Conservation (phyloP, 2,797 vertebrate genomes). For the Acanthis flammea region DNA sequence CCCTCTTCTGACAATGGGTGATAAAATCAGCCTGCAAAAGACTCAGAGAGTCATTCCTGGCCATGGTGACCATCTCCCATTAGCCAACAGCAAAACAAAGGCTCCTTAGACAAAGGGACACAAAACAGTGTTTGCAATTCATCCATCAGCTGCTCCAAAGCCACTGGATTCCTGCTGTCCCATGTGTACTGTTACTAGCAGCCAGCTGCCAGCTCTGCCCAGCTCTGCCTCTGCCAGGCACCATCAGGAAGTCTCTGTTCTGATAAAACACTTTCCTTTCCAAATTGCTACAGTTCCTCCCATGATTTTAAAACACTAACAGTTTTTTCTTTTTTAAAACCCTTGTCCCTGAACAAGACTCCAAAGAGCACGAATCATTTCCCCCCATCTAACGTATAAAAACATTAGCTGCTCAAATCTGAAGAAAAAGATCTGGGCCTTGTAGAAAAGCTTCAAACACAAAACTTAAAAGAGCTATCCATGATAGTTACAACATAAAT, state of each 20-base stretch:
- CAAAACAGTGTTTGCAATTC: neutral
- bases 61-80: fast-evolving
- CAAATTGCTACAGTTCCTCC: neutral
- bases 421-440: neutral
- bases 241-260: neutral
- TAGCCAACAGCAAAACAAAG: neutral
- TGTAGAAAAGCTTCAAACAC: neutral
- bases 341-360: neutral
- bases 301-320: neutral
- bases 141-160: slow-evolving; percentile 20
- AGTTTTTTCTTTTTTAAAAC: neutral
- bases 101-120: neutral
- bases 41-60: neutral
- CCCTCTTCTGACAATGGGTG: neutral
- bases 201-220: slow-evolving; percentile 5
- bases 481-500: neutral
- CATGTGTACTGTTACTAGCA: neutral
- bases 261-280: neutral
- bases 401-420: neutral
- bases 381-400: neutral
- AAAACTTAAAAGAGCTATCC: neutral
- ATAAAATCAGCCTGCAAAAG: neutral
- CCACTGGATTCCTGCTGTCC: slow-evolving; percentile 10
- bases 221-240: neutral
- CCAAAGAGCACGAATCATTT: neutral